Conservation (phyloP, 2,797 vertebrate genomes). For the Chrysocyon brachyurus region DNA sequence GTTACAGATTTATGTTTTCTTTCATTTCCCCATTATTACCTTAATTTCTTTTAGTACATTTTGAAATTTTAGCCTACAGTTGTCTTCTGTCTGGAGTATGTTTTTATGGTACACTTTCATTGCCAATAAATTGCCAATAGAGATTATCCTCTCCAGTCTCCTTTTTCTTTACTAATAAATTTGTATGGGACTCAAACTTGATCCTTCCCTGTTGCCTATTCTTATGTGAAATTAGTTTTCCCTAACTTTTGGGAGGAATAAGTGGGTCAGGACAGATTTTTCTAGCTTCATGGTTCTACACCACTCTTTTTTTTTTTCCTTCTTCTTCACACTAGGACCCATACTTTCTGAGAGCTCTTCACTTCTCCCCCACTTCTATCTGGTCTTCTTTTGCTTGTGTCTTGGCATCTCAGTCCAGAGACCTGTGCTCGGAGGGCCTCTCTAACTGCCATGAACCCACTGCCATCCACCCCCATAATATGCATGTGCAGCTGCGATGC, state of each 20-base stretch:
- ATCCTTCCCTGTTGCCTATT: not conserved
- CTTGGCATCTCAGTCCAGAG: not conserved
- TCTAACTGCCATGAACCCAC: not conserved
- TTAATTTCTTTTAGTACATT: conserved; percentile 15
- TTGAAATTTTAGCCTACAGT: not conserved
- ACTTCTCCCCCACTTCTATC: not conserved
- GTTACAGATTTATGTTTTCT: not conserved
- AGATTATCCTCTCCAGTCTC: not conserved
- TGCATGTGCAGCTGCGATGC: not conserved
- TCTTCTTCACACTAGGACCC: not conserved
- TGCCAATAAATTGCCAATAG: not conserved
- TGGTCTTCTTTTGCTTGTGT: not conserved
- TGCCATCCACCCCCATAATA: accelerated
- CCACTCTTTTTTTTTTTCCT: not conserved
- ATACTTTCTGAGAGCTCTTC: not conserved
- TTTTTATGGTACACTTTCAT: not conserved
- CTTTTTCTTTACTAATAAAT: conserved; percentile 6
- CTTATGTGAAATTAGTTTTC: not conserved
- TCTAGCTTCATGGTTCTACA: not conserved
- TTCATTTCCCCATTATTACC: not conserved
- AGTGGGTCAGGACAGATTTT: not conserved
- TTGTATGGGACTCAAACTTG: not conserved
- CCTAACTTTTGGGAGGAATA: not conserved
- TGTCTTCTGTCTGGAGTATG: not conserved
- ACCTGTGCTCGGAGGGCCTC: not conserved